Base-by-base conservation (phyloP, 2,888 invertebrate genomes). In the Ophion ventricosus region DNA sequence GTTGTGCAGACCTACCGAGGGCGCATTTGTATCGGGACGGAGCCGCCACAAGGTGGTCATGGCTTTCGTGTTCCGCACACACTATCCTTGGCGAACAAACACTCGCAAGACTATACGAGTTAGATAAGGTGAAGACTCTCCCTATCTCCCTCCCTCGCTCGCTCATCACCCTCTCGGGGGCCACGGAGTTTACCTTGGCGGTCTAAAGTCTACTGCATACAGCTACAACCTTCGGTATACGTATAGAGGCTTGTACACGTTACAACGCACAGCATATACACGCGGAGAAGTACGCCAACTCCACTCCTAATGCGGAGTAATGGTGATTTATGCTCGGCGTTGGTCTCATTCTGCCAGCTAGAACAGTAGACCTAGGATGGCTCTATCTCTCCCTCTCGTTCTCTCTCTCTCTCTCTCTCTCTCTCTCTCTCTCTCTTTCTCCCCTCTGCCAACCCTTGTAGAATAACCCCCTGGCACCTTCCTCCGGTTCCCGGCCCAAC, bases 221-320 rank as follows among this genome's bases (percentile, higher is more conserved):
- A 73, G 66, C 61, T 75, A 76, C 69, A 82, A 57, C 26, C 67
- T 35, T 73, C 87, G 23, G 29, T 64, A 66, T 59, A 77, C 72
- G n/a, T 56, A 25, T 56, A 49, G 61, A 57, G 54, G 49, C 56
- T 5, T 17, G 49, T 61, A 49, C 66, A 77, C 49, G 26, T 40
- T 61, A 70, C 63, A 74, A 76, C 69, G 56, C 75, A 74, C 70
- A 79, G 84, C 83, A 86, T 87, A 88, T 87, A 86, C 88, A 88
- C 87, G 89, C 87, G 87, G 88, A 85, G 86, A 87, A 88, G 90
- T 82, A 77, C 79, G 82, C 82, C 88, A 92, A 92, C 91, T 92
- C 90, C 88, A 89, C 90, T 90, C 80, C 91, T 93, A 93, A 93
- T 93, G 91, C 92, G 92, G 91, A 91, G 91, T 93, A 93, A 93